Percentiles rank a stretch among this genome's conserved stretches.
Conservation (phyloP, 2,113 vertebrate species). For the Tor tambroides region DNA sequence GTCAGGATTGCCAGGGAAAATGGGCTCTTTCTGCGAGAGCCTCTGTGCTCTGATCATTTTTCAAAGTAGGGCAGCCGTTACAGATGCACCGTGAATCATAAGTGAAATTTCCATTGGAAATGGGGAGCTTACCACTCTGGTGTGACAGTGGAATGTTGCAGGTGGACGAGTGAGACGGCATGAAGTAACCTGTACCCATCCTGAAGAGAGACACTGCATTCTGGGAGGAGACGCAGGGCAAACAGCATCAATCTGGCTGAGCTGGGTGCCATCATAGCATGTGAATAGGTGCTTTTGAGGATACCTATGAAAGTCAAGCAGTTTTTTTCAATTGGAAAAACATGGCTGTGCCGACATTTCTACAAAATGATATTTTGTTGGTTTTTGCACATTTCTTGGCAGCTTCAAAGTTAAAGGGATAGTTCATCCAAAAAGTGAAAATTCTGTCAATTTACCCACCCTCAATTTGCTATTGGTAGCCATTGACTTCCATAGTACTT, state of each 20-base stretch:
- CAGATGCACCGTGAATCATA: slow-evolving; percentile 18
- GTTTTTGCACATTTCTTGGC: not conserved
- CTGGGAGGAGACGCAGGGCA: not conserved
- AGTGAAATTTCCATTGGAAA: slow-evolving; percentile 53
- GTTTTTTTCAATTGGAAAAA: not conserved
- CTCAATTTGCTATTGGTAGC: too few relatives aligned
- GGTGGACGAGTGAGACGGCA: slow-evolving; percentile 37
- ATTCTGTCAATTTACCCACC: too few relatives aligned
- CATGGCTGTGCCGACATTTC: not conserved
- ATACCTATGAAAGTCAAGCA: not conserved
- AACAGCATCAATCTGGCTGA: not conserved
- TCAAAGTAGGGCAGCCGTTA: slow-evolving; percentile 37
- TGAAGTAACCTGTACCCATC: not conserved
- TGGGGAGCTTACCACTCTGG: slow-evolving; percentile 33
- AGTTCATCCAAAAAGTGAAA: too few relatives aligned
- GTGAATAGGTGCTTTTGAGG: not conserved
- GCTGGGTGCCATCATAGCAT: not conserved
- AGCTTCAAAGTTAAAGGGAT: not conserved
- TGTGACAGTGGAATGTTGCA: slow-evolving; percentile 14
- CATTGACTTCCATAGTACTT: too few relatives aligned
- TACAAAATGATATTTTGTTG: not conserved
- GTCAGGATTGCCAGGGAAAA: slow-evolving; percentile 11
- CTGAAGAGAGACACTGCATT: slow-evolving; percentile 24
- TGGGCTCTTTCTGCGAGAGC: not conserved
- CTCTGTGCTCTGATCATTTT: slow-evolving; percentile 13